Evolutionary conservation across 1,140 invertebrate species (phyloP).

Genomic region (Lordiphosa collinella): DNA sequence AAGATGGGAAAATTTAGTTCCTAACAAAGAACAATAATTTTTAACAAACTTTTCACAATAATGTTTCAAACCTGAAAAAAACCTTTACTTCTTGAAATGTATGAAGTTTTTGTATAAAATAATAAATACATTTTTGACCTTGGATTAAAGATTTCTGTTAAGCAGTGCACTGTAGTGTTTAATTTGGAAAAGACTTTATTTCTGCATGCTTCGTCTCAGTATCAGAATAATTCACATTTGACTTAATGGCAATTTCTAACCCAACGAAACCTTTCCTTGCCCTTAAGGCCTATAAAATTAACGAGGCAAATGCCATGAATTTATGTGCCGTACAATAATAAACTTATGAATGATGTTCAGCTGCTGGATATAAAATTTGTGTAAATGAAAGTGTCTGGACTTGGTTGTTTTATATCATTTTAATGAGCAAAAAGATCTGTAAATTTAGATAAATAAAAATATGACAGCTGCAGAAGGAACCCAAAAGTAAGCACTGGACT

Average conservation of each 20-base stretch:
- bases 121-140: no score
- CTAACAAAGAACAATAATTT: no score
- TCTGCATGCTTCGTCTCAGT: no score
- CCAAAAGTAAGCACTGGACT: constrained; percentile 15
- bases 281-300: constrained; percentile 28
- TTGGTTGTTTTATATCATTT: constrained; percentile 47
- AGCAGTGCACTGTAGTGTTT: no score
- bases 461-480: constrained; percentile 54
- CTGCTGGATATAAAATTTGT: constrained; percentile 55
- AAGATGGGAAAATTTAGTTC: no score
- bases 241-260: constrained; percentile 11
- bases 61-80: no score
- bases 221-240: background rate
- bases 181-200: no score
- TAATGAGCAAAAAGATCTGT: constrained; percentile 64
- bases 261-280: constrained; percentile 9
- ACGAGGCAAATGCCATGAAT: constrained; percentile 31
- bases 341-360: constrained; percentile 56
- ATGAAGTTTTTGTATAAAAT: no score
- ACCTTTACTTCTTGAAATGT: no score
- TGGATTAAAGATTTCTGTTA: no score
- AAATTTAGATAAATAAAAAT: constrained; percentile 67
- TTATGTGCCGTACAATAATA: constrained; percentile 45
- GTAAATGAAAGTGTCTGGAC: constrained; percentile 31
- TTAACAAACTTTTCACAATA: no score